A percentile compares a stretch with the other conserved stretches of the same genome.
phyloP scores from a whole-genome alignment of 1,140 invertebrate genomes.

The Eciton burchellii region DNA sequence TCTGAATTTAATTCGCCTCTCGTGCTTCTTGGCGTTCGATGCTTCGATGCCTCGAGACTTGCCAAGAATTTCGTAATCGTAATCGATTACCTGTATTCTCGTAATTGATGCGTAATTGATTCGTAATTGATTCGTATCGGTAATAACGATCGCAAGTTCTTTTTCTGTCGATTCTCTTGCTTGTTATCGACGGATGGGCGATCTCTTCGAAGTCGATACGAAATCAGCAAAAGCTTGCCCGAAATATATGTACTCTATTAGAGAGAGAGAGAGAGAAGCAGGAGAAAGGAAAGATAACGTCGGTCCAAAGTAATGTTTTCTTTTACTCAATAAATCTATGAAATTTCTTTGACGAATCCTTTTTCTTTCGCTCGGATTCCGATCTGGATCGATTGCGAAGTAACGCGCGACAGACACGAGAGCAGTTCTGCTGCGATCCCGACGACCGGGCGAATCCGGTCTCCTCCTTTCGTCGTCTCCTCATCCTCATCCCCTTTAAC shows the following conservation, averaged over 20 bases:
- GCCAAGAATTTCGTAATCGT: conserved; percentile 11
- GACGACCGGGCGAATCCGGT: not conserved
- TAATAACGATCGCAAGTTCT: not conserved
- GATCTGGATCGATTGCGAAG: conserved; percentile 53
- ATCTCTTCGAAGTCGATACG: not conserved
- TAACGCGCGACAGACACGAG: conserved; percentile 51
- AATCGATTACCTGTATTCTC: conserved; percentile 7
- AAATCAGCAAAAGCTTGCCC: not conserved
- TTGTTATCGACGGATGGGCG: not conserved
- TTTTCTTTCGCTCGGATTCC: too few relatives aligned
- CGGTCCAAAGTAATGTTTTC: not conserved
- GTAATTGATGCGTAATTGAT: not conserved
- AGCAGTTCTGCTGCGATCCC: conserved; percentile 55
- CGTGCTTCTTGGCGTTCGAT: not conserved
- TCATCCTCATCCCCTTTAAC: conserved; percentile 34
- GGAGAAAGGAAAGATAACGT: not conserved
- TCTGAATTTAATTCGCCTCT: conserved; percentile 6
- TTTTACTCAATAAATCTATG: not conserved
- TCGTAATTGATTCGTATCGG: not conserved
- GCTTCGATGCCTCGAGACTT: too few relatives aligned
- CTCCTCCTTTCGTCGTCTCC: conserved; percentile 41
- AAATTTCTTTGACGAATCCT: not conserved
- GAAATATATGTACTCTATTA: not conserved
- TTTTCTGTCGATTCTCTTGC: not conserved
- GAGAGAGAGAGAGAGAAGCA: not conserved